Base-by-base conservation (phyloP, 2,113 vertebrate species). In the Panthera leo region DNA sequence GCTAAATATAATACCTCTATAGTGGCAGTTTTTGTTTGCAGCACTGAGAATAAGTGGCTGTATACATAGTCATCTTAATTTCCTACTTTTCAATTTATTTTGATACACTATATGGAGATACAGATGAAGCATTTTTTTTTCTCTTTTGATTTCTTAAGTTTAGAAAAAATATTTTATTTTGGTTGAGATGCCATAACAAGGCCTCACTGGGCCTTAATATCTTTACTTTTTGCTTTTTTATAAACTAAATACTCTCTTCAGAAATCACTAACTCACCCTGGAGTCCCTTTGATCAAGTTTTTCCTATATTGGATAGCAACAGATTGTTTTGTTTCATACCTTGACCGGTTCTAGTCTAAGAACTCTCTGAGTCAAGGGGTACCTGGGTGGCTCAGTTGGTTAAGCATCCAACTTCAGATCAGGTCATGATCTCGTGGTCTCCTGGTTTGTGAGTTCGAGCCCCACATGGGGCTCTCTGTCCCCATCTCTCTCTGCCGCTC, bases 81-180 rank as follows among this genome's bases (percentile, higher is more conserved):
- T 95, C 27, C n/a, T 67, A 85, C 68, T 84, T 96, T 94, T 94
- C 58, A 82, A 34, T 75, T 88, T 88, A 93, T 75, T 91, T 78
- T 96, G 31, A 21, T 79, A 45, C 42, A 80, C 65, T 73, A 7
- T 7, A 14, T 39, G 39, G 31, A 94, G 61, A 84, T 5, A 84
- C 21, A 89, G 9, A 58, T 61, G 36, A 87, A 12, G 12, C 48
- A 42, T 78, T 94, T 87, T 92, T 85, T 75, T 42, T 12, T 95
- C 36, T 75, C n/a, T 96, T 95, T 91, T 78, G 18, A 97, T 92
- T 96, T 97, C 19, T 91, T 94, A 76, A 96, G 83, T 96, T 97
- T 96, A 68, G 14, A 10, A 89, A 97, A 86, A 90, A 55, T 80
- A 90, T 93, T 97, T 98, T 87, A 73, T 96, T 98, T 84, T 97